phyloP scores from a whole-genome alignment of 2,888 invertebrate species.

The Pelosia muscerda region DNA sequence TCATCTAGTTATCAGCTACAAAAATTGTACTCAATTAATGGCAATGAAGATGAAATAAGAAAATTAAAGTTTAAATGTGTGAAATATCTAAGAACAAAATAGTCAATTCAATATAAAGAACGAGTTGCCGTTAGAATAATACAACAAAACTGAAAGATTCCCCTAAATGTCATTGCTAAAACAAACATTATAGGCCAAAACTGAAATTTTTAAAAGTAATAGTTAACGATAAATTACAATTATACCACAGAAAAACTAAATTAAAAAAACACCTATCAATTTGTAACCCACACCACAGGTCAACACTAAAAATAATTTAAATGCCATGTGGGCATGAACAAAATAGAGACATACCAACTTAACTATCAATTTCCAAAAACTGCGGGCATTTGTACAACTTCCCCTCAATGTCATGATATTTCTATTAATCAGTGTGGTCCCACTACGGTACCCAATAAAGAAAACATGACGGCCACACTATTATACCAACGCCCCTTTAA shows the following conservation, averaged over 20 bases:
- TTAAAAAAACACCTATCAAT: not conserved
- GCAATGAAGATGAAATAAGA: no score
- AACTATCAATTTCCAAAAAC: constrained; percentile 5
- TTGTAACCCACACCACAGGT: not conserved
- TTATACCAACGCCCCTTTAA: constrained; percentile 14
- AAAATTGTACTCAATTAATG: no score
- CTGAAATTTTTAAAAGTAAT: not conserved
- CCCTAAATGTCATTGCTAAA: no score
- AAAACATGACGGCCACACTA: constrained; percentile 13
- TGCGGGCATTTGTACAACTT: constrained; percentile 9
- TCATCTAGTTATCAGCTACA: no score
- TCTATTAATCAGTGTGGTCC: constrained; percentile 14
- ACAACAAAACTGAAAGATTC: no score
- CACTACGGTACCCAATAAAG: constrained; percentile 9
- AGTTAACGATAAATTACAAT: not conserved
- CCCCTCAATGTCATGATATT: constrained; percentile 7
- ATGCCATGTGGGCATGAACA: constrained; percentile 6
- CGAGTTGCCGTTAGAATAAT: no score
- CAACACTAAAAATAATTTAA: constrained; percentile 3
- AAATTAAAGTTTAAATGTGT: no score
- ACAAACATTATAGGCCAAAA: no score
- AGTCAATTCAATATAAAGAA: not conserved
- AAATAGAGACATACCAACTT: constrained; percentile 7
- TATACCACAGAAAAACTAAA: not conserved
- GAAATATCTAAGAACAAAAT: no score